A percentile compares a stretch with the other conserved stretches of the same genome.
These are phyloP conservation scores for Ormyrus labotus DNA, from an alignment of 2,888 invertebrate genomes.

Conservation along the genomic window DNA sequence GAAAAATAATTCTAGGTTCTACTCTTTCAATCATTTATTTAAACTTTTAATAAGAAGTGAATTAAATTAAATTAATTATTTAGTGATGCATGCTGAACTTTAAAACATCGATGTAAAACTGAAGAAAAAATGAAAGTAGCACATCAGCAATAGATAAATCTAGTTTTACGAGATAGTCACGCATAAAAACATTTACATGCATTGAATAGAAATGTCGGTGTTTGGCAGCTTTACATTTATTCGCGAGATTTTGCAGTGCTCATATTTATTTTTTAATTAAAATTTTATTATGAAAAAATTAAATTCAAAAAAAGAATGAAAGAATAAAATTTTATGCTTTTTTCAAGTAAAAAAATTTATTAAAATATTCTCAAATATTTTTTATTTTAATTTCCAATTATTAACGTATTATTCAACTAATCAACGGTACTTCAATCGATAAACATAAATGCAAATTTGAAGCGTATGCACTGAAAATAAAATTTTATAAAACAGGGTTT, in stretches of 20 bases:
- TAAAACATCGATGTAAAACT: background rate
- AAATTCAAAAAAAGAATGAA: background rate
- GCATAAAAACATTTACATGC: conserved; percentile 20
- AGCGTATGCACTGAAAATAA: no score
- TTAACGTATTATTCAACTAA: no score
- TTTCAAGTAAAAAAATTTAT: background rate
- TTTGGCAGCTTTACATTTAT: background rate
- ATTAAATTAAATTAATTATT: background rate
- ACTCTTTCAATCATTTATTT: no score
- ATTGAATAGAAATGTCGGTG: conserved; percentile 7
- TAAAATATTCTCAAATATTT: background rate
- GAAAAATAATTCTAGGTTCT: no score
- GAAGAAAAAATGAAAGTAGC: conserved; percentile 26
- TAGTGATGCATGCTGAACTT: background rate
- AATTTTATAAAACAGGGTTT: no score
- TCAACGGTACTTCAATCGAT: no score
- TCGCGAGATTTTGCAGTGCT: background rate
- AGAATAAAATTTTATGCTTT: background rate
- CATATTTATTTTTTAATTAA: background rate
- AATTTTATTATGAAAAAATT: background rate
- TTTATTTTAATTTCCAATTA: background rate
- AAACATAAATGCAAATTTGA: no score
- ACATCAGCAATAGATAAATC: conserved; percentile 28
- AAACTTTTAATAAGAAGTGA: no score
- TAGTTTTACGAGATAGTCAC: conserved; percentile 22